These are phyloP conservation scores for Nyctalus aviator DNA, from an alignment of 2,797 vertebrate genomes.

Conservation along the genomic window DNA sequence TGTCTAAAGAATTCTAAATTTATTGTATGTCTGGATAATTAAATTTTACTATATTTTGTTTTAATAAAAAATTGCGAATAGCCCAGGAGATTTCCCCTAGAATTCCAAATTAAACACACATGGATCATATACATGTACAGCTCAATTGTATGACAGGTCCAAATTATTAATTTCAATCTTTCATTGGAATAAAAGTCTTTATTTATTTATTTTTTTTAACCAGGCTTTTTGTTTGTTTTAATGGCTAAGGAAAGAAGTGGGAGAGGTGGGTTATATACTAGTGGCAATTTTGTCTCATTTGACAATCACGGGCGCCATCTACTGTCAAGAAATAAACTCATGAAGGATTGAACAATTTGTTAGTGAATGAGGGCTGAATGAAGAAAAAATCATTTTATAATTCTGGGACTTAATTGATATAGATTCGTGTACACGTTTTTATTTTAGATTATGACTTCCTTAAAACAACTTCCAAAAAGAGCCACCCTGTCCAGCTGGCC, in stretches of 20 bases:
- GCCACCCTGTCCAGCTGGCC: not conserved
- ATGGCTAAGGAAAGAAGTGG: not conserved
- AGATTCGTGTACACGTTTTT: not conserved
- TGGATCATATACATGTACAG: not conserved
- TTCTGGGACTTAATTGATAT: not conserved
- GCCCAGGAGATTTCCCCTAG: not conserved
- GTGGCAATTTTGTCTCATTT: not conserved
- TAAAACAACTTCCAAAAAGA: not conserved
- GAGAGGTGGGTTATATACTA: fast-evolving
- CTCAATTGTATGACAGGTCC: not conserved
- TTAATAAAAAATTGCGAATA: conserved; percentile 31
- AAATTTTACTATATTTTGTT: conserved; percentile 54
- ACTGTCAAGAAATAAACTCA: conserved; percentile 62
- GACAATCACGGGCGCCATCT: conserved; percentile 72
- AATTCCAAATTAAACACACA: conserved; percentile 39
- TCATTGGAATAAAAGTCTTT: conserved; percentile 12
- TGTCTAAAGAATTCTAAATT: not conserved
- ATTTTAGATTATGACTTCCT: not conserved
- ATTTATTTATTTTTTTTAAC: not conserved
- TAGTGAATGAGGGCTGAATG: not conserved
- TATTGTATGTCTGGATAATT: not conserved
- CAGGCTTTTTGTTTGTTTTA: not conserved
- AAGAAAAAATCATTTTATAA: not conserved
- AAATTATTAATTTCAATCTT: conserved; percentile 22
- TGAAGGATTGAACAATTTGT: not conserved